Conservation (phyloP, 2,888 invertebrate species). For the Uloborus plumipes region DNA sequence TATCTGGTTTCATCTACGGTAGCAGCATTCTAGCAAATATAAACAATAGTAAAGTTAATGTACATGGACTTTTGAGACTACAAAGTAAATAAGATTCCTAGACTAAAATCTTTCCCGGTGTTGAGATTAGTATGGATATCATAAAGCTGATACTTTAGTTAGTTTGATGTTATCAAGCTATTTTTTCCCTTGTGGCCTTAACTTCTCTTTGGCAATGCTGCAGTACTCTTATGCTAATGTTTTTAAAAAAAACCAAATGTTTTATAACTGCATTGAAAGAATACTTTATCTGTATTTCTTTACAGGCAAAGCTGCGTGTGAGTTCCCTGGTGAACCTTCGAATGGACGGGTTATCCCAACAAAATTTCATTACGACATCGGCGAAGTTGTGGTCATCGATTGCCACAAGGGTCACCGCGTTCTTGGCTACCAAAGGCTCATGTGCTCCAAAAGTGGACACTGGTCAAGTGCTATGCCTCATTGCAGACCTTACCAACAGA, state of each 20-base stretch:
- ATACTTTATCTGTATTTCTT: background rate
- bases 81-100: too few relatives aligned
- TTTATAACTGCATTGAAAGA: background rate
- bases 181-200: too few relatives aligned
- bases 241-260: background rate
- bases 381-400: constrained; percentile 79
- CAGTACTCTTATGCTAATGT: background rate
- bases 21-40: too few relatives aligned
- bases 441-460: constrained; percentile 78
- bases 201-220: too few relatives aligned
- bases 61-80: too few relatives aligned
- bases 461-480: constrained; percentile 79
- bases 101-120: too few relatives aligned
- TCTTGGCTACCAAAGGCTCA: constrained; percentile 74
- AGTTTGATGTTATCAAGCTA: too few relatives aligned
- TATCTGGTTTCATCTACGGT: too few relatives aligned
- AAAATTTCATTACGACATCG: constrained; percentile 82
- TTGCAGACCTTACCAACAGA: constrained; percentile 62
- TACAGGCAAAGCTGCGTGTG: constrained; percentile 80
- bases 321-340: constrained; percentile 80
- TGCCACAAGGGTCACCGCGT: constrained; percentile 78
- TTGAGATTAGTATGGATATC: too few relatives aligned
- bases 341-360: constrained; percentile 80
- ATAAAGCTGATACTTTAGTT: too few relatives aligned
- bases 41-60: too few relatives aligned